These are phyloP conservation scores for Nesospiza acunhae DNA, from an alignment of 2,113 vertebrate species.

Conservation along the genomic window DNA sequence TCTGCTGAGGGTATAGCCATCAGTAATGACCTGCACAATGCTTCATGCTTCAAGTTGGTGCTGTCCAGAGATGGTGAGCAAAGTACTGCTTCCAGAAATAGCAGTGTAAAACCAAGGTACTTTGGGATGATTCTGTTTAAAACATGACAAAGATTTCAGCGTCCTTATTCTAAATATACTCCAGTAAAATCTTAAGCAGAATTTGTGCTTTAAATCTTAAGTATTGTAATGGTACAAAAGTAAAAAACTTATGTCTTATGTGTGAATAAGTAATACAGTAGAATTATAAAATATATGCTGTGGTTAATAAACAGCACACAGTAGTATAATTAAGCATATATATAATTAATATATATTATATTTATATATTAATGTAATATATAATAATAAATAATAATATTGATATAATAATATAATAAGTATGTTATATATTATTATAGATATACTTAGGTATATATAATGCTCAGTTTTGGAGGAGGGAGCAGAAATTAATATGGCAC, in stretches of 20 bases:
- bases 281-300: neutral
- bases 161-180: neutral
- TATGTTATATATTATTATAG: neutral
- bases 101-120: neutral
- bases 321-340: neutral
- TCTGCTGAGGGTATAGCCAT: neutral
- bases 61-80: neutral
- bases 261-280: neutral
- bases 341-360: no score
- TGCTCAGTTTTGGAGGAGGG: accelerated
- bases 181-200: neutral
- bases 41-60: neutral
- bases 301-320: neutral
- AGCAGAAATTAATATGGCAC: neutral
- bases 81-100: neutral
- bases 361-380: neutral
- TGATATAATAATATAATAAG: no score
- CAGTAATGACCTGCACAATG: neutral
- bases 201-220: neutral
- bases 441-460: neutral
- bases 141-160: neutral
- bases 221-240: neutral
- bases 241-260: neutral
- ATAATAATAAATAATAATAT: no score
- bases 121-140: neutral